These are phyloP conservation scores for Elysia chlorotica DNA, from an alignment of 1,140 invertebrate species.

Conservation along the genomic window DNA sequence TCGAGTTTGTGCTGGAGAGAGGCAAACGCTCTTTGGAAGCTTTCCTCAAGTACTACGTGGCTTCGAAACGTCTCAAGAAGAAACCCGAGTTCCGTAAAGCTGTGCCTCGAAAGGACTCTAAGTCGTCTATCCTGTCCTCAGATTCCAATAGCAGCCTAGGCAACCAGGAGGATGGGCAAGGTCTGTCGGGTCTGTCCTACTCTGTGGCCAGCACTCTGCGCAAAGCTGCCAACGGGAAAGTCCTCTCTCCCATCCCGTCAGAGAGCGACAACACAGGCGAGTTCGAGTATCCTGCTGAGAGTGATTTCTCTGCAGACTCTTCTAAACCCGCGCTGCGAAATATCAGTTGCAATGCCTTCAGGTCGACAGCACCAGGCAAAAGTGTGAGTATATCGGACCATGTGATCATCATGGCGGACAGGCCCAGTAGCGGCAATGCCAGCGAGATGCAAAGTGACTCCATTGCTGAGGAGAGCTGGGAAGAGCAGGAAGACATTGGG, in stretches of 20 bases:
- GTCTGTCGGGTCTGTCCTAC: not conserved
- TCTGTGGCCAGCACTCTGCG: not conserved
- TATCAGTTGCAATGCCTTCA: too few relatives aligned
- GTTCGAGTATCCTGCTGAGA: not conserved
- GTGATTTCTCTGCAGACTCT: not conserved
- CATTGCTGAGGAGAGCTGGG: too few relatives aligned
- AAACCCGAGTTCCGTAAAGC: constrained; percentile 3
- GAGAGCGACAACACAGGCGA: not conserved
- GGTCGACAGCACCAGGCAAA: too few relatives aligned
- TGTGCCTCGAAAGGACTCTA: constrained; percentile 5
- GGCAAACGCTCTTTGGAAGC: constrained; percentile 25
- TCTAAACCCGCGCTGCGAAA: not conserved
- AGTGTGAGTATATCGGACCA: too few relatives aligned
- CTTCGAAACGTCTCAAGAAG: constrained; percentile 14
- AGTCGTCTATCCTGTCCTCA: constrained; percentile 2
- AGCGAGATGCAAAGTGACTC: too few relatives aligned
- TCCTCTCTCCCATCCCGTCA: not conserved
- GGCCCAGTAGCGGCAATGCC: too few relatives aligned
- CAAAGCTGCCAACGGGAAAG: not conserved
- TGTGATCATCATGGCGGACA: too few relatives aligned
- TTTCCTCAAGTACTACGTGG: constrained; percentile 32
- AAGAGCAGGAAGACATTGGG: too few relatives aligned
- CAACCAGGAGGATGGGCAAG: not conserved
- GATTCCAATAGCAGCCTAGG: not conserved
- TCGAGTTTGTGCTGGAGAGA: constrained; percentile 43